Conservation (phyloP, 1,140 invertebrate species). For the Drosophila nigrodunni region DNA sequence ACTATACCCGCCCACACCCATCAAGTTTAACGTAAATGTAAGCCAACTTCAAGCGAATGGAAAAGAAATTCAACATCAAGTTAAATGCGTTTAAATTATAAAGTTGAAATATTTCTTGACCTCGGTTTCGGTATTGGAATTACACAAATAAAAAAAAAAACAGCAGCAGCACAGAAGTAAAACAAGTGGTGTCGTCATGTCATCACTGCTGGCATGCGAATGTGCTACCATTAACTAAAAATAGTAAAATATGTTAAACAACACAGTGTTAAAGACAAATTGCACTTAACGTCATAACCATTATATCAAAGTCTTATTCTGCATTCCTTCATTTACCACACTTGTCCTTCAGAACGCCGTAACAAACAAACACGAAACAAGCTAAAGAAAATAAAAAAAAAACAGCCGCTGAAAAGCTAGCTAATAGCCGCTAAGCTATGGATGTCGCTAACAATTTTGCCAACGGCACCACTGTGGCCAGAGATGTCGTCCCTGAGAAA, state of each 20-base stretch:
- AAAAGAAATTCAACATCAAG: neutral
- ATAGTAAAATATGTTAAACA: conserved; percentile 49
- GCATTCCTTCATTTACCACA: conserved; percentile 27
- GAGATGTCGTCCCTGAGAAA: conserved; percentile 5
- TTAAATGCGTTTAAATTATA: neutral
- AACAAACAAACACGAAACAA: neutral
- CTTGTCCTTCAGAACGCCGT: neutral
- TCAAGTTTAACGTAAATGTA: neutral
- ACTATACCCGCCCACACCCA: conserved; percentile 49
- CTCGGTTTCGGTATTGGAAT: conserved; percentile 3
- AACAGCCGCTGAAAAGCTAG: conserved; percentile 18
- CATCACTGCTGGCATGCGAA: conserved; percentile 26
- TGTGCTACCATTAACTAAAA: conserved; percentile 58
- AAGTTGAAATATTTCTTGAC: conserved; percentile 9
- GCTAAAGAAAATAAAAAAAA: neutral
- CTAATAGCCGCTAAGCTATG: conserved; percentile 41
- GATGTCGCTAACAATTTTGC: conserved; percentile 36
- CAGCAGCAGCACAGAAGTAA: neutral
- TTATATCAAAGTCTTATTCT: conserved; percentile 37
- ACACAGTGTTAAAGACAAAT: neutral
- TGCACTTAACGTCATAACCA: conserved; percentile 13
- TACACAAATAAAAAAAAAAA: neutral
- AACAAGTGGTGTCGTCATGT: conserved; percentile 38
- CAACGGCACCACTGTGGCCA: conserved; percentile 26
- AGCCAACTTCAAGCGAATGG: conserved; percentile 1